These are phyloP conservation scores for Trissolcus basalis DNA, from an alignment of 1,140 invertebrate genomes.

Conservation along the genomic window DNA sequence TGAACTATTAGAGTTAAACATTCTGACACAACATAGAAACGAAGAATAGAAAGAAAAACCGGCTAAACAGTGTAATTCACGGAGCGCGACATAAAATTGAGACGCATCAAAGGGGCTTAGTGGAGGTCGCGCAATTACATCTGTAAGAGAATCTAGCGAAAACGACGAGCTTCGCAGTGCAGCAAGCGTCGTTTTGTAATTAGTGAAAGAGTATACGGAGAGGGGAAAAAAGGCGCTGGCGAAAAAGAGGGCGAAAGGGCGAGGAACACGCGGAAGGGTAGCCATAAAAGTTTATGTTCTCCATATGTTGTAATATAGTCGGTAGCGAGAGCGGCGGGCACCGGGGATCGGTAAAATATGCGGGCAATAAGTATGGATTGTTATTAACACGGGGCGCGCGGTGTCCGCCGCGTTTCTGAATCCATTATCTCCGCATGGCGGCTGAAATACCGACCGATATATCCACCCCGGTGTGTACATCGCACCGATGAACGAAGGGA, in stretches of 20 bases:
- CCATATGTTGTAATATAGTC: conserved; percentile 78
- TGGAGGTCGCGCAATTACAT: conserved; percentile 28
- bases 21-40: background rate
- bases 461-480: conserved; percentile 73
- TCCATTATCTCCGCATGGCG: conserved; percentile 77
- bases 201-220: conserved; percentile 67
- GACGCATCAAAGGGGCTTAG: conserved; percentile 15
- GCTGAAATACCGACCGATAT: conserved; percentile 77
- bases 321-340: conserved; percentile 69
- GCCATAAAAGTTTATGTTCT: conserved; percentile 78
- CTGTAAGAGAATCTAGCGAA: conserved; percentile 15
- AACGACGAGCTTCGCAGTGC: conserved; percentile 44
- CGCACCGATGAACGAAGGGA: conserved; percentile 59
- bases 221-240: conserved; percentile 52
- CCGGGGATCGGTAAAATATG: conserved; percentile 77
- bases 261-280: conserved; percentile 70
- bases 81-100: conserved; percentile 2
- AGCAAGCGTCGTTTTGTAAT: conserved; percentile 68
- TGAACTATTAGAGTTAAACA: background rate
- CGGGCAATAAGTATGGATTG: conserved; percentile 78
- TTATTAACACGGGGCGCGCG: conserved; percentile 77
- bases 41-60: background rate
- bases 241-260: conserved; percentile 39
- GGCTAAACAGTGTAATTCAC: background rate
- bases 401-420: conserved; percentile 76